These are phyloP conservation scores for Hydropotes inermis DNA, from an alignment of 2,113 vertebrate genomes.

Conservation along the genomic window DNA sequence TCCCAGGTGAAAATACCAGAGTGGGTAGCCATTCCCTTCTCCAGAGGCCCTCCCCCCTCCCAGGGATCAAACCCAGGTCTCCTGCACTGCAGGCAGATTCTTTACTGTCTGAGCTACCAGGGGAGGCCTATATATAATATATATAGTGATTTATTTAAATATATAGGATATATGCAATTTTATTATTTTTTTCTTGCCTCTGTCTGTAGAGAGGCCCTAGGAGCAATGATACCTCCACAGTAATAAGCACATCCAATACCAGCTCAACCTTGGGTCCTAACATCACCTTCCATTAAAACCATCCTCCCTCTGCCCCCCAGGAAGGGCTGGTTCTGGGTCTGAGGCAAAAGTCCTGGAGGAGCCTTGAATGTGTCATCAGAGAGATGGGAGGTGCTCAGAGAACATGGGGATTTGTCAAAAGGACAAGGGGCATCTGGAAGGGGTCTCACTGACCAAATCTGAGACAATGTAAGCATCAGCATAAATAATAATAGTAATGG, in stretches of 20 bases:
- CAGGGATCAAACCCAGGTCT: background rate
- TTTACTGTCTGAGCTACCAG: background rate
- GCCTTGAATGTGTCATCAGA: background rate
- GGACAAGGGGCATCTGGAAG: background rate
- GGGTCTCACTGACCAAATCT: background rate
- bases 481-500: background rate
- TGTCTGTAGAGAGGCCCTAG: background rate
- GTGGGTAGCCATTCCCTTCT: background rate
- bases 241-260: fast-evolving
- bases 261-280: background rate
- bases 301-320: background rate
- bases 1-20: background rate
- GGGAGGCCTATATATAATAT: background rate
- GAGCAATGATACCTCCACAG: too few relatives aligned
- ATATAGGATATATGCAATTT: fast-evolving
- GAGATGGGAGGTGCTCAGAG: background rate
- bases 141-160: background rate
- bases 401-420: background rate
- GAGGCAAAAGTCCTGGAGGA: background rate
- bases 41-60: background rate
- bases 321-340: background rate
- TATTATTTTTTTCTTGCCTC: background rate
- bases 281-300: background rate
- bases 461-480: background rate
- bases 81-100: background rate